Percentiles rank a stretch among this genome's conserved stretches.
Conservation (phyloP, 2,113 vertebrate genomes). For the Mobula hypostoma region DNA sequence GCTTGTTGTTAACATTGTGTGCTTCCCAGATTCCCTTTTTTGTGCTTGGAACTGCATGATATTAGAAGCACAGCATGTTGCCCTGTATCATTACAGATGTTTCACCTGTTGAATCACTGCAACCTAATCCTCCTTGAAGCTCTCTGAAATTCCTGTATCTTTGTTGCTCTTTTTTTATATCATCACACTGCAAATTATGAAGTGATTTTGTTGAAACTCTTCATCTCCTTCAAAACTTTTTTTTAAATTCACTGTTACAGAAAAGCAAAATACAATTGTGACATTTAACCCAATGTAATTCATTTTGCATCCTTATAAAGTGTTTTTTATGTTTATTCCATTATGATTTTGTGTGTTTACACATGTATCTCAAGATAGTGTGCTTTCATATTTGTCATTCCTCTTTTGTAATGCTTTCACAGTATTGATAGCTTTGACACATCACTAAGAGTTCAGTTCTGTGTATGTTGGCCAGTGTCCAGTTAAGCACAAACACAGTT, state of each 20-base stretch:
- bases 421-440: neutral
- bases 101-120: slow-evolving; percentile 26
- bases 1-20: slow-evolving; percentile 12
- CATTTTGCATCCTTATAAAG: neutral
- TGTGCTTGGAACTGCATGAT: neutral
- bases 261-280: too few species aligned
- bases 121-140: neutral
- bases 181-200: neutral
- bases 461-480: neutral
- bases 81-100: slow-evolving; percentile 14
- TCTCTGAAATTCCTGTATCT: neutral
- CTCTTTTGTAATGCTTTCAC: neutral
- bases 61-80: slow-evolving; percentile 18
- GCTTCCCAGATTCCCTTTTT: neutral
- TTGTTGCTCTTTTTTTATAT: neutral
- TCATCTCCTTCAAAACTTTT: neutral
- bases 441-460: neutral
- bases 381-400: neutral
- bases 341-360: neutral
- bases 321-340: neutral
- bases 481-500: slow-evolving; percentile 20
- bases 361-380: neutral
- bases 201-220: neutral
- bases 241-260: neutral
- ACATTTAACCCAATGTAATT: neutral